Percentiles rank a stretch among this genome's conserved stretches.
These are phyloP conservation scores for Agrilus mali DNA, from an alignment of 2,888 invertebrate species.

Conservation along the genomic window DNA sequence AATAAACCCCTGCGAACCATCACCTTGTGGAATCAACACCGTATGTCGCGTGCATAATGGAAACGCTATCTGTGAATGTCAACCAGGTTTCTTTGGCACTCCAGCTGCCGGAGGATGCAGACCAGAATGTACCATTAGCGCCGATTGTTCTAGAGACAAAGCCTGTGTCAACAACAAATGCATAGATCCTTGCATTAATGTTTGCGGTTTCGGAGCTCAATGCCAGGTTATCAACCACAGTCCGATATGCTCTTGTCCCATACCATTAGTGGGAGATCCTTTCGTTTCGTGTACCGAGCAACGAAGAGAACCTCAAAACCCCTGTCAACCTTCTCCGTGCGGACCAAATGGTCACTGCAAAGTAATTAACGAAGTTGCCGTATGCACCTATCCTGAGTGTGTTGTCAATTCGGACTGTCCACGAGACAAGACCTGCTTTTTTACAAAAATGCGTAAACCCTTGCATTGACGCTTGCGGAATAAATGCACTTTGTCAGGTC, in stretches of 20 bases:
- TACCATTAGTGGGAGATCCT: conserved; percentile 65
- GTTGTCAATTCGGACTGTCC: conserved; percentile 81
- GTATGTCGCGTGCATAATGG: conserved; percentile 45
- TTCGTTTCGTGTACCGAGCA: conserved; percentile 52
- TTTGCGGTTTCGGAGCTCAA: conserved; percentile 64
- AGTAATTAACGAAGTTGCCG: conserved; percentile 53
- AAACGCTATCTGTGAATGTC: conserved; percentile 58
- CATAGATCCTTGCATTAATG: conserved; percentile 65
- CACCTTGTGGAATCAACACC: conserved; percentile 69
- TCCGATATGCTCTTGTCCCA: conserved; percentile 72
- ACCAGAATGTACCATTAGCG: conserved; percentile 72
- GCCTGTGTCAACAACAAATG: conserved; percentile 73
- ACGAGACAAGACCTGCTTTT: conserved; percentile 65
- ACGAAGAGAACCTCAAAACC: conserved; percentile 43
- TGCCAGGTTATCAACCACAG: conserved; percentile 75
- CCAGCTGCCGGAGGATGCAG: conserved; percentile 60
- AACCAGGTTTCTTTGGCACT: conserved; percentile 60
- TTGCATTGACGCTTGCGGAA: conserved; percentile 68
- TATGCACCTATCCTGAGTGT: conserved; percentile 77
- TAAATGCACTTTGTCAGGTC: conserved; percentile 68
- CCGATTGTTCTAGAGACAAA: conserved; percentile 62
- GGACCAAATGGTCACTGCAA: conserved; percentile 71
- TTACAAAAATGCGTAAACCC: conserved; percentile 76
- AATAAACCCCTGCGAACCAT: conserved; percentile 38
- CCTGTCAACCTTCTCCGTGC: conserved; percentile 79